These are phyloP conservation scores for Dyspetes luteomarginatus DNA, from an alignment of 2,888 invertebrate species.

Conservation along the genomic window DNA sequence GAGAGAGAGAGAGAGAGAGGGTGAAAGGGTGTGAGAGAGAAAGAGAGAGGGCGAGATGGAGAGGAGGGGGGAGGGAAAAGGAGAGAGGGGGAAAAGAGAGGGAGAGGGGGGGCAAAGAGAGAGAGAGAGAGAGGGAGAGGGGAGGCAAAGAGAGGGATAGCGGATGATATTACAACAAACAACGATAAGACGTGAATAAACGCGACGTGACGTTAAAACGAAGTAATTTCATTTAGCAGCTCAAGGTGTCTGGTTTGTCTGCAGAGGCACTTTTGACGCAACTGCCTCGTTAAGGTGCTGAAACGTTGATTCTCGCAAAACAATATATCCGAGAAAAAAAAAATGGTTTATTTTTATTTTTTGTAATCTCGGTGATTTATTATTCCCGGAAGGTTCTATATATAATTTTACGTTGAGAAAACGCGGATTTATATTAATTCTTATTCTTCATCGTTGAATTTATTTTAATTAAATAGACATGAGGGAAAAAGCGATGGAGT, in stretches of 20 bases:
- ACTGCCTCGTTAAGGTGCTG: conserved; percentile 61
- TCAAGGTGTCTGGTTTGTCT: conserved; percentile 32
- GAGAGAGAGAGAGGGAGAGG: conserved; percentile 14
- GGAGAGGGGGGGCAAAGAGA: too few species aligned
- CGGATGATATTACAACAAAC: conserved; percentile 29
- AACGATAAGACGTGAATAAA: conserved; percentile 35
- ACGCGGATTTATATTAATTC: not conserved
- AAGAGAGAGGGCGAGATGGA: conserved; percentile 2
- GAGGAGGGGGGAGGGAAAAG: not conserved
- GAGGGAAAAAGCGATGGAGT: not conserved
- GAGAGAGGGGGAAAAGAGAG: too few species aligned
- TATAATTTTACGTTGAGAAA: not conserved
- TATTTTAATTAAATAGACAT: not conserved
- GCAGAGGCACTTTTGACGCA: conserved; percentile 24
- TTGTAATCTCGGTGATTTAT: conserved; percentile 16
- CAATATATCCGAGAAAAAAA: conserved; percentile 10
- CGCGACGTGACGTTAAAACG: conserved; percentile 33
- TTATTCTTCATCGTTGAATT: not conserved
- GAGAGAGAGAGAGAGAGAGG: too few species aligned
- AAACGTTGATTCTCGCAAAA: conserved; percentile 40
- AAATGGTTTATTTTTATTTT: conserved; percentile 7
- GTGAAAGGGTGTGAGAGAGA: conserved; percentile 27
- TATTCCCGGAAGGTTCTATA: not conserved
- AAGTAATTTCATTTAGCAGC: conserved; percentile 62
- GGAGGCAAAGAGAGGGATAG: too few species aligned